Conservation (phyloP, 1,140 invertebrate species). For the Stenopsyche tienmushanensis region DNA sequence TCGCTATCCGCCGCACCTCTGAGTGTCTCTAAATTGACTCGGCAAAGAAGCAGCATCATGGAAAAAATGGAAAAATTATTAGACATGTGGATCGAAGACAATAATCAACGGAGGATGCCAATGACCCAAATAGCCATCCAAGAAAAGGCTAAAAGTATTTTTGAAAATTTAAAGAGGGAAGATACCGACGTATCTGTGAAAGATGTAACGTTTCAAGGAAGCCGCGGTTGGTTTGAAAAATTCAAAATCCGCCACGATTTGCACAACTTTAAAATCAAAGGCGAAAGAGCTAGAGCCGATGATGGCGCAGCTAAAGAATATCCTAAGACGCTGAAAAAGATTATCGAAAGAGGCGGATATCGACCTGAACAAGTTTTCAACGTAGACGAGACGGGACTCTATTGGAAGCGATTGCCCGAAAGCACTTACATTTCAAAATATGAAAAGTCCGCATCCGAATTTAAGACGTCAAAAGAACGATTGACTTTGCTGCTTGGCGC, state of each 20-base stretch:
- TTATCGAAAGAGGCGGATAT: not conserved
- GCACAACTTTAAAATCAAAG: not conserved
- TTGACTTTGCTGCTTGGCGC: constrained; percentile 46
- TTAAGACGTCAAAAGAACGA: constrained; percentile 48
- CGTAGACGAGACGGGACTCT: constrained; percentile 45
- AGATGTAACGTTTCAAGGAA: not conserved
- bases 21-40: constrained; percentile 27
- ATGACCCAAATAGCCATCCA: not conserved
- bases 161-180: constrained; percentile 1
- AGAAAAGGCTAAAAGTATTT: constrained; percentile 6
- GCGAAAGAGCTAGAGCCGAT: not conserved
- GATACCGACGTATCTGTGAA: too few species aligned
- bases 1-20: constrained; percentile 28
- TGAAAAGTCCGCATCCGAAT: constrained; percentile 34
- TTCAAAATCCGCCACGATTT: constrained; percentile 1
- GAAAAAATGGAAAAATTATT: constrained; percentile 1
- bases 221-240: constrained; percentile 5
- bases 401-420: constrained; percentile 43
- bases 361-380: constrained; percentile 47
- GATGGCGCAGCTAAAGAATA: not conserved
- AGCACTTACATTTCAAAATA: constrained; percentile 41
- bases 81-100: not conserved
- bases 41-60: constrained; percentile 1
- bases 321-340: not conserved
- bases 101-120: not conserved